These are phyloP conservation scores for Marisa cornuarietis DNA, from an alignment of 1,140 invertebrate genomes.

Conservation along the genomic window DNA sequence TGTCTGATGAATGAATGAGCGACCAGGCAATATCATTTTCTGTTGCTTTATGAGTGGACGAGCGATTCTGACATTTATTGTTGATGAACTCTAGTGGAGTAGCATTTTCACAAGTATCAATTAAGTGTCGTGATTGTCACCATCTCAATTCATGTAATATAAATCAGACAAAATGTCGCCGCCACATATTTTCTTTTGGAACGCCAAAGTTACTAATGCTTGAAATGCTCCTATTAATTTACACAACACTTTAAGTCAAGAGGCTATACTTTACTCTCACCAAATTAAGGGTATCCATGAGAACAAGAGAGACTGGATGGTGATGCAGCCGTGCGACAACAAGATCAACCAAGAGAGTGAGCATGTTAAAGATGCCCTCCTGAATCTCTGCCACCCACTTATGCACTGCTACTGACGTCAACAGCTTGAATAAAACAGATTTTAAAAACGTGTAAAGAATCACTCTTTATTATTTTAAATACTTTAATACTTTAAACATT, in stretches of 20 bases:
- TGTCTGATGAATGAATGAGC: too few species aligned
- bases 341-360: constrained; percentile 68
- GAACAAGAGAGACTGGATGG: constrained; percentile 57
- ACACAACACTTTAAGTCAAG: background rate
- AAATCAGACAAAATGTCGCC: background rate
- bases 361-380: constrained; percentile 70
- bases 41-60: too few species aligned
- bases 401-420: constrained; percentile 67
- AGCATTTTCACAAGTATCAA: too few species aligned
- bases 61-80: too few species aligned
- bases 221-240: background rate
- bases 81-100: too few species aligned
- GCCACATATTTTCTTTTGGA: background rate
- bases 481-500: too few species aligned
- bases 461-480: too few species aligned
- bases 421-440: constrained; percentile 53
- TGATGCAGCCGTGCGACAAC: constrained; percentile 66
- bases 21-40: too few species aligned
- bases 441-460: background rate
- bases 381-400: constrained; percentile 70
- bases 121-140: too few species aligned
- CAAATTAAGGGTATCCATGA: constrained; percentile 63
- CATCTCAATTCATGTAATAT: background rate
- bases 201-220: background rate
- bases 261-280: constrained; percentile 45